Evolutionary conservation across 2,888 invertebrate species (phyloP), one percentile per base, ranked within the genome.

Genomic region (Invenusta paracnida): DNA sequence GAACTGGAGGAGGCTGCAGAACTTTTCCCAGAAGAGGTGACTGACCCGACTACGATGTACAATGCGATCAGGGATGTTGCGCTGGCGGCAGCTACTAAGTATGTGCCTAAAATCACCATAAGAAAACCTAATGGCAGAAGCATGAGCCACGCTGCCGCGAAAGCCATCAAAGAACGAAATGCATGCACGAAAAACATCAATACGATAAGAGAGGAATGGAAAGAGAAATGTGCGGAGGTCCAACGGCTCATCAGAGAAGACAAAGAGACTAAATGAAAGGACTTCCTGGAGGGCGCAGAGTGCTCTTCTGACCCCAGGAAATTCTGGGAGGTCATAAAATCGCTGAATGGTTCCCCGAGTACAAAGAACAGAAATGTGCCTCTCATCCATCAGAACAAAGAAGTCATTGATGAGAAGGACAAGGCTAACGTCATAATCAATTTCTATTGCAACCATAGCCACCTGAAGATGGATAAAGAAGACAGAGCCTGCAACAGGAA

Each of bases 161-260:
- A 73, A 73, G 73, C 73, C 27, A 73, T 73, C 73, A 73, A 73
- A 73, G 73, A 73, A 5, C 11, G 27, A 73, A 73, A 73, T n/a
- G 25, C 5, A 5, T 5, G 11, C 2, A 73, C 11, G 73, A 73
- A 73, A 73, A 73, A 73, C 73, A 73, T 73, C 11, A 73, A 23
- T 73, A 73, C 73, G 73, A 73, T 2, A n/a, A 73, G 73, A 73
- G 73, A 73, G 17, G 48, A 17, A 48, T 48, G 48, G 17, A 48
- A 48, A 48, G 48, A 48, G 17, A 48, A 17, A 48, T 48, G 48
- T 48, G 48, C 48, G 17, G 48, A 48, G 25, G 73, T 73, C 11
- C 5, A 73, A 23, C 73, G 25, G 2, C 73, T 25, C 17, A 73
- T 73, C 11, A 73, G 73, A 73, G 73, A 73, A 25, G 73, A 73